phyloP scores from a whole-genome alignment of 2,888 invertebrate species.

The Strigamia maritima region DNA sequence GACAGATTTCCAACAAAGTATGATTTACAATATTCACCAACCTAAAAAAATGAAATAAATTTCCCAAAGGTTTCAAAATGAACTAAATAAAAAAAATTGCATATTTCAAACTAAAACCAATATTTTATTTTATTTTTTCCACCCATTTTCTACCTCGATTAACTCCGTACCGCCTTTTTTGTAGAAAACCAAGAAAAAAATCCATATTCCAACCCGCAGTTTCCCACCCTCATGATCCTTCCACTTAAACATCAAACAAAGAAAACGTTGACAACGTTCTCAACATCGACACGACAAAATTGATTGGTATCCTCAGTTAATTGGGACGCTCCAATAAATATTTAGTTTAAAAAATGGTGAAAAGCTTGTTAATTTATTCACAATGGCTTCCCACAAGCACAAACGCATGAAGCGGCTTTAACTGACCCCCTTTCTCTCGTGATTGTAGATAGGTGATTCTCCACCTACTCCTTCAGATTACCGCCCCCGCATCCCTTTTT shows the following conservation, averaged over 20 bases:
- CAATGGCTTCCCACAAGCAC: neutral
- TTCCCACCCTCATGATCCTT: neutral
- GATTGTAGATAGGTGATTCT: neutral
- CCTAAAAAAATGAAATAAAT: neutral
- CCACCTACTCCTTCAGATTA: constrained; percentile 23
- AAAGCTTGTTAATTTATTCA: neutral
- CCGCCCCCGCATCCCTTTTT: constrained; percentile 3
- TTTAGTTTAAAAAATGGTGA: neutral
- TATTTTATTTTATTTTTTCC: neutral
- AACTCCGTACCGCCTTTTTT: neutral
- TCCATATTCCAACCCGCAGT: neutral
- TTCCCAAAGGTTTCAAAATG: neutral
- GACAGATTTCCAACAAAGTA: neutral
- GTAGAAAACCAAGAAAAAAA: neutral
- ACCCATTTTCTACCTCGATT: neutral
- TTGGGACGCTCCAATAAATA: neutral
- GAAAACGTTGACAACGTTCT: neutral
- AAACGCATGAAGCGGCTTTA: neutral
- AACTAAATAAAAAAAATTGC: too few species aligned
- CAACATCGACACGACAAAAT: neutral
- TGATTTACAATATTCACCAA: neutral
- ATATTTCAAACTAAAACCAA: neutral
- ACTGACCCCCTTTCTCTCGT: neutral
- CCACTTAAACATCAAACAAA: constrained; percentile 8
- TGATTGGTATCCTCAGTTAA: neutral